These are phyloP conservation scores for Acyrthosiphon pisum DNA, from an alignment of 1,140 invertebrate genomes.

Conservation along the genomic window DNA sequence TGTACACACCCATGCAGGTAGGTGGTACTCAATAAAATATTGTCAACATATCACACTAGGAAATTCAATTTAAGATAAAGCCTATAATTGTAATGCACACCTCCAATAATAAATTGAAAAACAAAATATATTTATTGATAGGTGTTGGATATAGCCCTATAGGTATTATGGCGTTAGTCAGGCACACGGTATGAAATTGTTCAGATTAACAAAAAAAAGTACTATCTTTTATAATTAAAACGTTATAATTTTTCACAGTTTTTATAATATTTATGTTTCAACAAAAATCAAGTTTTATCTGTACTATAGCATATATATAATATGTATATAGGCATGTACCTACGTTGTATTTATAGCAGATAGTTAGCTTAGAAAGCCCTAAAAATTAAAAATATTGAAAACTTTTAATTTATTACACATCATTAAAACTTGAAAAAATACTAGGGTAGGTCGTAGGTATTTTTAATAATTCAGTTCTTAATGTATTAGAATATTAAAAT, in stretches of 20 bases:
- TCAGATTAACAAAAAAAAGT: background rate
- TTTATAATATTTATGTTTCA: background rate
- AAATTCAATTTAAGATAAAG: background rate
- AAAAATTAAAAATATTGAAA: background rate
- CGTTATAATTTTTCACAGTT: background rate
- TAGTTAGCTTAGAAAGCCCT: background rate
- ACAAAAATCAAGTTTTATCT: background rate
- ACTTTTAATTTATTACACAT: background rate
- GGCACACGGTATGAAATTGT: background rate
- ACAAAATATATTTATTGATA: background rate
- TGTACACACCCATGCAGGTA: background rate
- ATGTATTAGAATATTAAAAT: background rate
- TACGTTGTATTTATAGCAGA: background rate
- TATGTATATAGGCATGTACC: background rate
- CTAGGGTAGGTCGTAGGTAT: background rate
- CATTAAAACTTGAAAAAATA: background rate
- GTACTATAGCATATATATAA: background rate
- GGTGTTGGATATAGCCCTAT: background rate
- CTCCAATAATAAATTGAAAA: background rate
- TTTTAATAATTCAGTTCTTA: background rate
- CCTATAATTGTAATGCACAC: background rate
- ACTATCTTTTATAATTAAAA: background rate
- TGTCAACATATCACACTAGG: background rate
- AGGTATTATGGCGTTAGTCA: background rate
- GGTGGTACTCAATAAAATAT: too few relatives aligned